Conservation (phyloP, 2,888 invertebrate species). For the Orthonychiurus folsomi region DNA sequence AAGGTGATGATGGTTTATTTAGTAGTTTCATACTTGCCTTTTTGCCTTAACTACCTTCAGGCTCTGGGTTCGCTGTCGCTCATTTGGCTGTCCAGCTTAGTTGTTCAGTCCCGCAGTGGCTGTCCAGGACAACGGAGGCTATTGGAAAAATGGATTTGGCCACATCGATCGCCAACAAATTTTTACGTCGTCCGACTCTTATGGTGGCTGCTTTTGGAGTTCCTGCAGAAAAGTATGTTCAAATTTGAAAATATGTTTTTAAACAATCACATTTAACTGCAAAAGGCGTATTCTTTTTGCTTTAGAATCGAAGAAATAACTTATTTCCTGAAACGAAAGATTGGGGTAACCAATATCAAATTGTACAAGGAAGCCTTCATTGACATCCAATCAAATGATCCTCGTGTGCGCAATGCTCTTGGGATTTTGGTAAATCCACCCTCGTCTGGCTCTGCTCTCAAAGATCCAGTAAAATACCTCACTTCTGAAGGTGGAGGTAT, state of each 20-base stretch:
- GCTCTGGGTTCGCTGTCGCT: slow-evolving; percentile 26
- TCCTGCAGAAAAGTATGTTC: slow-evolving; percentile 13
- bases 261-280: no score
- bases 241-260: no score
- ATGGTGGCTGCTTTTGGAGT: slow-evolving; percentile 32
- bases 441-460: slow-evolving; percentile 33
- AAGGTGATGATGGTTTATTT: no score
- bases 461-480: slow-evolving; percentile 35
- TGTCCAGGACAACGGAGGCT: slow-evolving; percentile 22
- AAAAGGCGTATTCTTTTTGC: no score
- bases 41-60: not conserved
- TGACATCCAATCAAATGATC: slow-evolving; percentile 24
- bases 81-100: slow-evolving; percentile 29
- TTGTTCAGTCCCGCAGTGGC: slow-evolving; percentile 28
- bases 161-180: slow-evolving; percentile 24
- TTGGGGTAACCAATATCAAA: slow-evolving; percentile 25
- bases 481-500: slow-evolving; percentile 33
- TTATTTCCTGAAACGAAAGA: slow-evolving; percentile 23
- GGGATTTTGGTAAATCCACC: slow-evolving; percentile 36
- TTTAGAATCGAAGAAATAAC: slow-evolving; percentile 26
- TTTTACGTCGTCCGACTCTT: slow-evolving; percentile 26
- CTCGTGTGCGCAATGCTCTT: slow-evolving; percentile 26
- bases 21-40: not conserved
- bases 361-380: slow-evolving; percentile 29
- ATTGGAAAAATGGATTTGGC: slow-evolving; percentile 21